These are phyloP conservation scores for Heliconius cydno DNA, from an alignment of 2,888 invertebrate genomes.

Conservation along the genomic window DNA sequence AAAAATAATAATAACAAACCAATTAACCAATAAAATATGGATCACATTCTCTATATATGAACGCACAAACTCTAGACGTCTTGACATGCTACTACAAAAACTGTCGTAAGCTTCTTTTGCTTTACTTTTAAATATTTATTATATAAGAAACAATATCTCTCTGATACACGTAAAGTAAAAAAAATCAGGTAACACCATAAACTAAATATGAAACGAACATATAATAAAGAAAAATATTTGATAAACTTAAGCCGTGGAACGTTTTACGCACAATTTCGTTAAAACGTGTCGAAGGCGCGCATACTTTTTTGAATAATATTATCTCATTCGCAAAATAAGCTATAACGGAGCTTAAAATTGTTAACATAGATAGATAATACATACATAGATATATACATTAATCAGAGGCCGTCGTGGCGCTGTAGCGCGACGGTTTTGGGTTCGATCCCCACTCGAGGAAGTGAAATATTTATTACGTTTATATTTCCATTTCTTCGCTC, in stretches of 20 bases:
- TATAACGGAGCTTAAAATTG: not conserved
- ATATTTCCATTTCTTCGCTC: too few species aligned
- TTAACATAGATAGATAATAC: not conserved
- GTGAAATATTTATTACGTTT: too few species aligned
- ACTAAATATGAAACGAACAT: not conserved
- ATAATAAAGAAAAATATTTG: conserved; percentile 11
- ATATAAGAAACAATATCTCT: not conserved
- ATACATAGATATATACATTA: too few species aligned
- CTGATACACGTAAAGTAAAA: not conserved
- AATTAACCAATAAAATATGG: too few species aligned
- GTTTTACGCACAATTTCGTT: not conserved
- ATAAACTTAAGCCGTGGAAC: not conserved
- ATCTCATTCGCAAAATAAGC: conserved; percentile 1
- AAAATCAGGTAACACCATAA: not conserved
- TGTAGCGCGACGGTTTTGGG: too few species aligned
- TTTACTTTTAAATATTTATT: not conserved
- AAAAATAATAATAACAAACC: too few species aligned
- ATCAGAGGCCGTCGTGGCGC: too few species aligned
- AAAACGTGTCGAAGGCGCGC: conserved; percentile 3
- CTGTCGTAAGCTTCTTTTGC: too few species aligned
- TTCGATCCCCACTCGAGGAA: too few species aligned
- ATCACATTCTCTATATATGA: too few species aligned
- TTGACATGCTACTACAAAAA: not conserved
- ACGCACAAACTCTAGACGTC: too few species aligned
- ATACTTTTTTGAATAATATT: not conserved